A percentile compares a stretch with the other conserved stretches of the same genome.
Evolutionary conservation across 2,797 vertebrate species (phyloP).

Genomic region (Carapus acus): DNA sequence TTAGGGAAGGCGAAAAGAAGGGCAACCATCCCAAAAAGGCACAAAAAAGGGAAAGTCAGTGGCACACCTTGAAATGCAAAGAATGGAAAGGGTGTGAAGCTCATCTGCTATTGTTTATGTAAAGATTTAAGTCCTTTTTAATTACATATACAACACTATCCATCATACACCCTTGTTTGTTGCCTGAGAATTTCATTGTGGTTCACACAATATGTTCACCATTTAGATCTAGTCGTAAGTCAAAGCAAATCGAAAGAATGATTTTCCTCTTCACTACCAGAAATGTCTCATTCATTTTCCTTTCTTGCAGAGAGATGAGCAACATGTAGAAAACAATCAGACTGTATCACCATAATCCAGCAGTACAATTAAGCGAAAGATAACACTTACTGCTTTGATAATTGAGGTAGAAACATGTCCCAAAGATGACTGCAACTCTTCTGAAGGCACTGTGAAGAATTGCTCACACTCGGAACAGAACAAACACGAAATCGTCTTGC

Average conservation of each 20-base stretch:
- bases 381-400: too few relatives aligned
- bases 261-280: constrained; percentile 66
- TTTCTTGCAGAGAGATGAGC: too few relatives aligned
- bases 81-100: constrained; percentile 28
- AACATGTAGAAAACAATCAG: too few relatives aligned
- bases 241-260: constrained; percentile 59
- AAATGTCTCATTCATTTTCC: constrained; percentile 68
- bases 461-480: too few relatives aligned
- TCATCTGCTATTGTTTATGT: constrained; percentile 58
- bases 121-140: constrained; percentile 39
- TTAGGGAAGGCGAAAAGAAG: constrained; percentile 4
- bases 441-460: too few relatives aligned
- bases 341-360: too few relatives aligned
- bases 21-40: constrained; percentile 34
- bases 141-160: constrained; percentile 61
- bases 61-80: constrained; percentile 30
- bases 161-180: constrained; percentile 48
- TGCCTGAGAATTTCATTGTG: constrained; percentile 63
- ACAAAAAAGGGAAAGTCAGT: constrained; percentile 36
- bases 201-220: constrained; percentile 52
- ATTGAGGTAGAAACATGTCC: too few relatives aligned
- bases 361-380: too few relatives aligned
- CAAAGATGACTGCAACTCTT: too few relatives aligned
- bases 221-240: constrained; percentile 55
- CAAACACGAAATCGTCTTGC: too few relatives aligned